These are phyloP conservation scores for Malacoraja senta DNA, from an alignment of 2,797 vertebrate species.

Conservation along the genomic window DNA sequence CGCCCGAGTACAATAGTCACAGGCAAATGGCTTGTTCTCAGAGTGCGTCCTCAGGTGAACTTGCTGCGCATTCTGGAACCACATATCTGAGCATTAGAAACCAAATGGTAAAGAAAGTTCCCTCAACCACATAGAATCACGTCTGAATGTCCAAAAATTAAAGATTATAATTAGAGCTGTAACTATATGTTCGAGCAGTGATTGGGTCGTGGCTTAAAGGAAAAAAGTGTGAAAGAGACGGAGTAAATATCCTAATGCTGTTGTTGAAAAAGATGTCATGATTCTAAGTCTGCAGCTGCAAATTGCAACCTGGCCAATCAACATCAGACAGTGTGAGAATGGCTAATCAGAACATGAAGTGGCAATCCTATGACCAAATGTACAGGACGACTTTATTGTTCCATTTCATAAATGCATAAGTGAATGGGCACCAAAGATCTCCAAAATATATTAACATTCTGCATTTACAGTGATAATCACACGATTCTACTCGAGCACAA, in stretches of 20 bases:
- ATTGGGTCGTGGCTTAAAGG: not conserved
- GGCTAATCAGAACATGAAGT: too few relatives aligned
- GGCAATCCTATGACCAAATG: not conserved
- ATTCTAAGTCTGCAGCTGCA: too few relatives aligned
- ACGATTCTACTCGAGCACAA: not conserved
- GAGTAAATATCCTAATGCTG: too few relatives aligned
- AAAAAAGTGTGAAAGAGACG: too few relatives aligned
- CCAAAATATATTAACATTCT: not conserved
- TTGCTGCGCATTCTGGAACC: slow-evolving; percentile 83
- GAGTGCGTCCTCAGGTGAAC: slow-evolving; percentile 90
- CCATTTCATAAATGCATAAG: not conserved
- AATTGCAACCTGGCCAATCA: not conserved
- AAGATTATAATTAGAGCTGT: not conserved
- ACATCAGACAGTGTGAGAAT: not conserved
- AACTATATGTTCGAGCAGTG: not conserved
- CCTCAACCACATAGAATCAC: not conserved
- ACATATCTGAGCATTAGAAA: not conserved
- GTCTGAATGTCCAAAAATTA: not conserved
- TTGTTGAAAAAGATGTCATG: too few relatives aligned
- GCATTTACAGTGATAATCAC: not conserved
- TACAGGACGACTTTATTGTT: not conserved
- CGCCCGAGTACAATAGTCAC: slow-evolving; percentile 77
- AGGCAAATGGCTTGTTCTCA: slow-evolving; percentile 83
- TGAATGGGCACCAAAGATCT: not conserved
- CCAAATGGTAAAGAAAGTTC: not conserved